A percentile compares a stretch with the other conserved stretches of the same genome.
These are phyloP conservation scores for Drosophila parvula DNA, from an alignment of 1,140 invertebrate genomes.

Conservation along the genomic window DNA sequence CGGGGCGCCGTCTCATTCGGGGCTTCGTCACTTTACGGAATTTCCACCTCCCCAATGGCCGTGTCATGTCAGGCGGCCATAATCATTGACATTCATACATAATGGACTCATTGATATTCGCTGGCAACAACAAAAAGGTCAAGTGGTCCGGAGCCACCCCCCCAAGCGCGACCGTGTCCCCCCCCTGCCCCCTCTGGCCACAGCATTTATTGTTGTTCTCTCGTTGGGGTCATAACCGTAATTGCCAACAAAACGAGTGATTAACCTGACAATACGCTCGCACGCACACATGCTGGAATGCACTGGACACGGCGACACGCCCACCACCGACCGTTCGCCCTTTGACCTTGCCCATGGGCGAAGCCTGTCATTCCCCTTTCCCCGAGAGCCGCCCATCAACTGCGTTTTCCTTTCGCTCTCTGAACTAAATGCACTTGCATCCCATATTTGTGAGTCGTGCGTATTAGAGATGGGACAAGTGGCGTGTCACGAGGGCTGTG, in stretches of 20 bases:
- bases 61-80: slow-evolving; percentile 75
- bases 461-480: neutral
- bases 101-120: slow-evolving; percentile 80
- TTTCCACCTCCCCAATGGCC: slow-evolving; percentile 32
- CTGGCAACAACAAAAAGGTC: slow-evolving; percentile 70
- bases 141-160: slow-evolving; percentile 50
- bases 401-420: neutral
- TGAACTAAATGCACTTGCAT: slow-evolving; percentile 33
- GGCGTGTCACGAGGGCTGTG: neutral
- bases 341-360: slow-evolving; percentile 58
- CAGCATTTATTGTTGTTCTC: slow-evolving; percentile 56
- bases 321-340: slow-evolving; percentile 39
- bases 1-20: slow-evolving; percentile 8
- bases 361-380: neutral
- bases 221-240: slow-evolving; percentile 71
- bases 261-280: slow-evolving; percentile 72
- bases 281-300: slow-evolving; percentile 32
- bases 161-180: neutral
- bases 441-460: slow-evolving; percentile 2
- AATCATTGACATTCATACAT: slow-evolving; percentile 79
- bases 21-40: slow-evolving; percentile 16
- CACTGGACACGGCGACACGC: slow-evolving; percentile 23
- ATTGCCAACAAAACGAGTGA: slow-evolving; percentile 80
- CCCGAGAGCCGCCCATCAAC: neutral
- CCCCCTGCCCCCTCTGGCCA: too few species aligned